Base-by-base conservation (phyloP, 2,113 vertebrate genomes). In the Rafetus swinhoei region DNA sequence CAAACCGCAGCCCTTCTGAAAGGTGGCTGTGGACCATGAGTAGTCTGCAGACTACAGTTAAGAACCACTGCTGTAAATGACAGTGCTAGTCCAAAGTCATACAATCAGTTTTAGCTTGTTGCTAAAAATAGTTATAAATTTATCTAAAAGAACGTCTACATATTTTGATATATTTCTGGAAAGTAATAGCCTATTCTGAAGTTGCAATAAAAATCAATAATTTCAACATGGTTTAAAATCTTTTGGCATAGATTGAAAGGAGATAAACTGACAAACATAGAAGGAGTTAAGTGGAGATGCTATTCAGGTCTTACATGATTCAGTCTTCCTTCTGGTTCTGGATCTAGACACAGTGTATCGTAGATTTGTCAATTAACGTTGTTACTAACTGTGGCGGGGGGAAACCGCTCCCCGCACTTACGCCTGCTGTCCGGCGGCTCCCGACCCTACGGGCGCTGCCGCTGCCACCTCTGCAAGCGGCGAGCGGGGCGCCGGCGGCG, bases 161-260 rank as follows among this genome's bases (percentile, higher is more conserved):
- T 89, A 79, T 90, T 93, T 74, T 95, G 88, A 96, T 96, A 94
- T 88, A 92, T 96, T 91, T 94, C 90, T 94, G 82, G 55, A 90
- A 95, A 83, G 80, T 86, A 81, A 93, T 93, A 21, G 82, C 90
- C 89, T 96, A 92, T 89, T 77, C 90, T 88, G 91, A 97, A 82
- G 92, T 94, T 94, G 79, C 90, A 91, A 91, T 21, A 84, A 88
- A 91, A 96, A 92, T 93, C 97, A 97, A 95, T 97, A 97, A 97
- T 97, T 95, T 94, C 85, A 96, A 94, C 91, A 94, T 86, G 27
- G 22, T 76, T 91, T 96, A 93, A 88, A 95, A 94, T 94, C 88
- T 93, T 87, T 32, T 86, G 93, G 88, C 85, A 80, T 86, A 81
- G 90, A 53, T 45, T 89, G 85, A 85, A 96, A 81, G 92, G 92